phyloP scores from a whole-genome alignment of 2,113 vertebrate species.

The Lamprotornis superbus region DNA sequence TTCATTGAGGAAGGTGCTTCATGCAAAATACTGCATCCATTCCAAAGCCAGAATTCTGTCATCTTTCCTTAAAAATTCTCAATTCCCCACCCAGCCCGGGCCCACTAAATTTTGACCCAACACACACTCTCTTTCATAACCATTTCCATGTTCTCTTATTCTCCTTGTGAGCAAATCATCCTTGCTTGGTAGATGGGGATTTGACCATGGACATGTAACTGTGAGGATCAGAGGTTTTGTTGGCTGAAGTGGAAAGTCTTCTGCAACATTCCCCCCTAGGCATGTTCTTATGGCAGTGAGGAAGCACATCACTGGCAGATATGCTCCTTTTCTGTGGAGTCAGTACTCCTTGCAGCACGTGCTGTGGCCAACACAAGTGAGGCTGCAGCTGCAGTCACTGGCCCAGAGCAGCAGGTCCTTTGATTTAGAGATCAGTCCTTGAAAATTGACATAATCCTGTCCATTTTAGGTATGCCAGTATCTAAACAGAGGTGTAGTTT shows the following conservation, averaged over 20 bases:
- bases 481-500: background rate
- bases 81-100: background rate
- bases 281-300: background rate
- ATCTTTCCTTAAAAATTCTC: background rate
- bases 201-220: background rate
- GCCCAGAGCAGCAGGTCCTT: fast-evolving
- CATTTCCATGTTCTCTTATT: background rate
- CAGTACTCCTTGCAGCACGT: background rate
- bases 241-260: background rate
- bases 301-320: background rate
- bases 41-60: background rate
- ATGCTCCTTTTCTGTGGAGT: background rate
- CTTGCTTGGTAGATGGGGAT: background rate
- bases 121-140: background rate
- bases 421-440: background rate
- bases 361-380: background rate
- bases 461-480: background rate
- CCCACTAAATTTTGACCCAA: background rate
- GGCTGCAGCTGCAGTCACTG: background rate
- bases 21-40: background rate
- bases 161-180: background rate
- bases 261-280: background rate
- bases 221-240: background rate
- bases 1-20: background rate
- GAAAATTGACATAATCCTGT: background rate